phyloP scores from a whole-genome alignment of 2,113 vertebrate genomes.

The Azemiops feae region DNA sequence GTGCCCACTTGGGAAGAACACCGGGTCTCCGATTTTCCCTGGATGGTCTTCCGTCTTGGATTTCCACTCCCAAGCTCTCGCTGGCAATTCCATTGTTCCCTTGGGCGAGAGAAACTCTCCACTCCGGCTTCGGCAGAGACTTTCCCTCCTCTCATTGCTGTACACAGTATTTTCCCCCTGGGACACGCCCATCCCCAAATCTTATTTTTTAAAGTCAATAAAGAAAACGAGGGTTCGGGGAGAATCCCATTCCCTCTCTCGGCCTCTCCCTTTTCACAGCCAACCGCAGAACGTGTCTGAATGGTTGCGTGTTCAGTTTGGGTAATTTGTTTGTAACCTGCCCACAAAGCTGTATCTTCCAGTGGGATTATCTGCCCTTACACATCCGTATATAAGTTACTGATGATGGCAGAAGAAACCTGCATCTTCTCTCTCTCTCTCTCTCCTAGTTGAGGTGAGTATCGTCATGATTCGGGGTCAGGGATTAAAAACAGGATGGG shows the following conservation, averaged over 20 bases:
- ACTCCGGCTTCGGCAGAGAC: conserved; percentile 14
- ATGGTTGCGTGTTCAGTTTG: background rate
- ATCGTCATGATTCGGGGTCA: background rate
- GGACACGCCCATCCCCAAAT: background rate
- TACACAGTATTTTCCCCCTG: conserved; percentile 1
- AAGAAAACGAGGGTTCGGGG: background rate
- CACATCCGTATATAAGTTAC: background rate
- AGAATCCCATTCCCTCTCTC: background rate
- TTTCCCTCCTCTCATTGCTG: background rate
- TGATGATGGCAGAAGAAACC: background rate
- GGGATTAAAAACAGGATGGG: background rate
- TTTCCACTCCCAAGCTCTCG: too few relatives aligned
- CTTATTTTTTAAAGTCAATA: conserved; percentile 17
- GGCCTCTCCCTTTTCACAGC: background rate
- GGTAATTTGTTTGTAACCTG: conserved; percentile 18
- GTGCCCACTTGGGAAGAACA: background rate
- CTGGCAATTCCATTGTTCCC: background rate
- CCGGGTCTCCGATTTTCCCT: too few relatives aligned
- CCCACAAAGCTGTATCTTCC: background rate
- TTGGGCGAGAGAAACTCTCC: background rate
- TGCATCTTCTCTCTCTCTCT: background rate
- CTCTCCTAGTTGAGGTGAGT: background rate
- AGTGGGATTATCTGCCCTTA: background rate
- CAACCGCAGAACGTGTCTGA: background rate
- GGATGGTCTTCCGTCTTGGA: background rate